Percentiles rank a stretch among this genome's conserved stretches.
Evolutionary conservation across 2,888 invertebrate species (phyloP).

Genomic region (Drosophila limbata): DNA sequence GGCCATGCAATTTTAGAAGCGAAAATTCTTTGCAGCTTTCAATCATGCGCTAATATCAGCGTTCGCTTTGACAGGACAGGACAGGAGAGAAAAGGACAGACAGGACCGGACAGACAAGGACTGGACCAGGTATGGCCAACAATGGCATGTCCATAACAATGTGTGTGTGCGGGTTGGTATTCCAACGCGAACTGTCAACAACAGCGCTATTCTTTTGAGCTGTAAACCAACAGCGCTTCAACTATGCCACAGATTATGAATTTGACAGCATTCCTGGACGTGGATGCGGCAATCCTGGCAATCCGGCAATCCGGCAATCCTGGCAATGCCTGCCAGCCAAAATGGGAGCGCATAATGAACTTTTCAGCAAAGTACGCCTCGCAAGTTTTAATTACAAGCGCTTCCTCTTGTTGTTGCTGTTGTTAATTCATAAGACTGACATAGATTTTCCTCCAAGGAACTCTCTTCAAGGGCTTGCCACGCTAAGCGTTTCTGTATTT

Average conservation of each 20-base stretch:
- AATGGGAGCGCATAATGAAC: slow-evolving; percentile 65
- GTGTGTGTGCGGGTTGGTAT: slow-evolving; percentile 28
- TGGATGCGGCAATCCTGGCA: slow-evolving; percentile 1
- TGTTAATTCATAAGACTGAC: slow-evolving; percentile 69
- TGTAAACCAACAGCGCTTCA: slow-evolving; percentile 33
- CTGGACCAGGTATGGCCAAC: slow-evolving; percentile 13
- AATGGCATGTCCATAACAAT: slow-evolving; percentile 40
- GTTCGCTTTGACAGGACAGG: slow-evolving; percentile 56
- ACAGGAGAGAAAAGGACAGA: neutral
- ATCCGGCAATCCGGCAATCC: slow-evolving; percentile 5
- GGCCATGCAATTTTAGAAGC: slow-evolving; percentile 57
- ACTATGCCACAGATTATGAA: slow-evolving; percentile 72
- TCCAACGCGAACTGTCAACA: slow-evolving; percentile 60
- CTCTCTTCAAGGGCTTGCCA: slow-evolving; percentile 19
- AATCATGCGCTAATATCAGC: slow-evolving; percentile 76
- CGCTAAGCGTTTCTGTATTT: slow-evolving; percentile 57
- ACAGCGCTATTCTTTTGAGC: slow-evolving; percentile 71
- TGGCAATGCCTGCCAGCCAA: slow-evolving; percentile 11
- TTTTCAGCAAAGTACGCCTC: slow-evolving; percentile 63
- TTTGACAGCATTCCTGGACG: slow-evolving; percentile 67
- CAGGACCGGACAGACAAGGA: neutral
- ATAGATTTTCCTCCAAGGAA: slow-evolving; percentile 50
- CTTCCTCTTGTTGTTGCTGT: slow-evolving; percentile 16
- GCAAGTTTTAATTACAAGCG: slow-evolving; percentile 76
- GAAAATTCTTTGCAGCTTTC: slow-evolving; percentile 45